These are phyloP conservation scores for Sebastes fasciatus DNA, from an alignment of 2,113 vertebrate species.

Conservation along the genomic window DNA sequence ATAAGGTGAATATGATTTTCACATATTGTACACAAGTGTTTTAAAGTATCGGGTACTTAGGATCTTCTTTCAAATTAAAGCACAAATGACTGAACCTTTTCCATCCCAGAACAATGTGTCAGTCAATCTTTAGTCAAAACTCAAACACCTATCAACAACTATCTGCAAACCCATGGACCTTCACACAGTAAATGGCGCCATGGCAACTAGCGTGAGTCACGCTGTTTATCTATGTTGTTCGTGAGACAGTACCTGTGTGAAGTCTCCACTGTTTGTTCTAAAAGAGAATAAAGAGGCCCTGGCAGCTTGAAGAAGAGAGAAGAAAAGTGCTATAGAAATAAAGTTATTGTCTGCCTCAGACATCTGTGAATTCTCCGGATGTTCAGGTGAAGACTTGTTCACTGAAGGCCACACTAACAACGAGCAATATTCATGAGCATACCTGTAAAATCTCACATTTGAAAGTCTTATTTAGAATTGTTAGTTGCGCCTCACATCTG, in stretches of 20 bases:
- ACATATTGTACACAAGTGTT: neutral
- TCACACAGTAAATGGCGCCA: slow-evolving; percentile 16
- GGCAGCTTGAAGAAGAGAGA: neutral
- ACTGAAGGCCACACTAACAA: neutral
- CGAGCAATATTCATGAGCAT: neutral
- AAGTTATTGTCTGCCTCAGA: neutral
- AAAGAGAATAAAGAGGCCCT: neutral
- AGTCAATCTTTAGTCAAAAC: neutral
- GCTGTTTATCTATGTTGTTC: neutral
- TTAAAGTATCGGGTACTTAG: neutral
- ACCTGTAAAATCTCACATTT: neutral
- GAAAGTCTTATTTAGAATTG: neutral
- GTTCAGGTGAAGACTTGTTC: neutral
- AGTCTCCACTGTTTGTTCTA: neutral
- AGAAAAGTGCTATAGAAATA: neutral
- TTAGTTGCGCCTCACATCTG: neutral
- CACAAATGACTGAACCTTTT: neutral
- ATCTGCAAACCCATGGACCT: neutral
- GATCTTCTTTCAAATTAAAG: neutral
- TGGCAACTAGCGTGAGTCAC: slow-evolving; percentile 6
- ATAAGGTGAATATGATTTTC: too few species aligned
- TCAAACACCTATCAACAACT: neutral
- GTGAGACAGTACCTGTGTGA: neutral
- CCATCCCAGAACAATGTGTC: neutral
- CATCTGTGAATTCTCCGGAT: neutral